phyloP scores from a whole-genome alignment of 2,113 vertebrate genomes.

The Narcine bancroftii region DNA sequence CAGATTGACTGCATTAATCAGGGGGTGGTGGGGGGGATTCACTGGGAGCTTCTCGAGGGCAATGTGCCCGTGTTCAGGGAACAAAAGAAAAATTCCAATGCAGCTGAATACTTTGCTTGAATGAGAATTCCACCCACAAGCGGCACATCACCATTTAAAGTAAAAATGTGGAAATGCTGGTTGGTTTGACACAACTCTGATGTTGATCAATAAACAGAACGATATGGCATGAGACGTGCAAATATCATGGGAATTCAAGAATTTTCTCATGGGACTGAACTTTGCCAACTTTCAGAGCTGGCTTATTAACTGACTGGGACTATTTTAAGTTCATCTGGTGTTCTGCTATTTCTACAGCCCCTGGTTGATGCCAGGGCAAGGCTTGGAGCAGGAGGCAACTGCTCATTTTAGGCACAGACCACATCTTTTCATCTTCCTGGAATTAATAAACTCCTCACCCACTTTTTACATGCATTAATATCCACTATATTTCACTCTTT shows the following conservation, averaged over 20 bases:
- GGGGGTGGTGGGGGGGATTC: background rate
- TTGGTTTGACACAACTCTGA: background rate
- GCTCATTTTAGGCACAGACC: too few species aligned
- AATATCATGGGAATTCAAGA: background rate
- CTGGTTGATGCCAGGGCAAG: background rate
- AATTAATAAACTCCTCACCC: background rate
- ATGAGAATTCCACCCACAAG: background rate
- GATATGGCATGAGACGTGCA: background rate
- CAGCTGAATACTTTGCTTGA: background rate
- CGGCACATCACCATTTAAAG: constrained; percentile 1
- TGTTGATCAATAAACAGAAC: background rate
- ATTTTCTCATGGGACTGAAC: background rate
- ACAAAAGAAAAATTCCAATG: background rate
- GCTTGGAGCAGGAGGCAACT: background rate
- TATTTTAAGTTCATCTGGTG: background rate
- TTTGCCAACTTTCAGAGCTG: background rate
- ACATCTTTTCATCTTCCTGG: background rate
- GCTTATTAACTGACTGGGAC: background rate
- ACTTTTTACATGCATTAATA: too few species aligned
- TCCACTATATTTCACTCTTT: too few species aligned
- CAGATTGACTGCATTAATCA: background rate
- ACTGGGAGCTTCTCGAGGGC: background rate
- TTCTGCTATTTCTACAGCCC: background rate
- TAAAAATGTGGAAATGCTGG: background rate
- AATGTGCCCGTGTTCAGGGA: background rate